A percentile compares a stretch with the other conserved stretches of the same genome.
phyloP scores from a whole-genome alignment of 2,888 invertebrate genomes.

The Calliopum simillimum region DNA sequence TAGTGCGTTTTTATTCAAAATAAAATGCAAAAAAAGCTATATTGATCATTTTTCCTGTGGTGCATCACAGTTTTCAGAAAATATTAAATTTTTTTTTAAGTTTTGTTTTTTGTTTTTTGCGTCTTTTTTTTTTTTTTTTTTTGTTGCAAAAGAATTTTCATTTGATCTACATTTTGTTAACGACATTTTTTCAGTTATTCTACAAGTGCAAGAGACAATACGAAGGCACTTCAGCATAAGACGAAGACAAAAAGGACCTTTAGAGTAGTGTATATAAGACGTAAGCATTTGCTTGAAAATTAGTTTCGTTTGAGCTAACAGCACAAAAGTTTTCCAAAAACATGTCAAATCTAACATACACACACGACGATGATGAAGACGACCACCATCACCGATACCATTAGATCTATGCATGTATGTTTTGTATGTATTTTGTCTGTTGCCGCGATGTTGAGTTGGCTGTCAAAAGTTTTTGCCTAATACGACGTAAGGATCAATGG shows the following conservation, averaged over 20 bases:
- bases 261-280: background rate
- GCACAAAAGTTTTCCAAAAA: slow-evolving; percentile 25
- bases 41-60: too few species aligned
- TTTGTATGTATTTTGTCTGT: background rate
- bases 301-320: slow-evolving; percentile 62
- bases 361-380: slow-evolving; percentile 54
- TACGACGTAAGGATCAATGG: background rate
- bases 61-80: too few species aligned
- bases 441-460: slow-evolving; percentile 41
- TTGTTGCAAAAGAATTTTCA: slow-evolving; percentile 31
- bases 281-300: slow-evolving; percentile 47
- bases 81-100: too few species aligned
- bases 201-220: too few species aligned
- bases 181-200: background rate
- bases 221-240: background rate
- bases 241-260: slow-evolving; percentile 21
- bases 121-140: too few species aligned
- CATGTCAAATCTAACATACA: slow-evolving; percentile 52
- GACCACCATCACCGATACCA: background rate
- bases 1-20: too few species aligned
- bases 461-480: slow-evolving; percentile 45
- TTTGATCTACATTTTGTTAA: slow-evolving; percentile 29
- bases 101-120: too few species aligned
- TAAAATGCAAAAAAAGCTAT: too few species aligned
- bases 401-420: slow-evolving; percentile 1